Base-by-base conservation (phyloP, 2,113 vertebrate genomes). In the Falcunculus frontatus region DNA sequence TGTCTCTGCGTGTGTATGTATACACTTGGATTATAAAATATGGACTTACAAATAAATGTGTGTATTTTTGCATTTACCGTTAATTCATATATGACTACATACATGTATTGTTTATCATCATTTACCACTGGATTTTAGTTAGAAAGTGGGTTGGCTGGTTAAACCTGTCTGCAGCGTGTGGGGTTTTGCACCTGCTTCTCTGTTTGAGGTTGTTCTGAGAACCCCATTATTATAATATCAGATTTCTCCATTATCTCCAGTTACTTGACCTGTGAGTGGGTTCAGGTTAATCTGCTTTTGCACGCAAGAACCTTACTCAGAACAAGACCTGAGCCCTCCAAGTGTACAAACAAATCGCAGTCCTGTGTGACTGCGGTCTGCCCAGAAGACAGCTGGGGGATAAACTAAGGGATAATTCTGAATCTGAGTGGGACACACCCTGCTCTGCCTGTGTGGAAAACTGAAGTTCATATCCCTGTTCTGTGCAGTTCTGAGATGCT, bases 21-120 rank as follows among this genome's bases (percentile, higher is more conserved):
- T 67, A 16, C 3, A 22, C 4, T 44, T 46, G 4, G 0, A 33
- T 69, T 50, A 19, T 29, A n/a, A 69, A 81, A 33, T 20, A 23
- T 0, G 3, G 50, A 46, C 25, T 64, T 76, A 11, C 0, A 35
- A 27, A 30, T 16, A 67, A 25, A 9, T 41, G 2, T 4, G 4
- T 37, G 4, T 62, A 9, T 32, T 23, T 81, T 64, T 87, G 23
- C 8, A 13, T 30, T 32, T 50, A 15, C 26, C 73, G 21, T 12
- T 49, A 27, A 5, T 35, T 46, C 59, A 26, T 53, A 11, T 55
- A 6, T 35, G 63, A 50, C 8, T 65, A 13, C 4, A 11, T 49
- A 8, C n/a, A 19, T 8, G 3, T 10, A 9, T 35, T 41, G 12
- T 55, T 63, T 64, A 14, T 29, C 11, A 22, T 72, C 50, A 55